Percentiles rank a stretch among this genome's conserved stretches.
Evolutionary conservation across 2,888 invertebrate species (phyloP).

Genomic region (Anticlea derivata): DNA sequence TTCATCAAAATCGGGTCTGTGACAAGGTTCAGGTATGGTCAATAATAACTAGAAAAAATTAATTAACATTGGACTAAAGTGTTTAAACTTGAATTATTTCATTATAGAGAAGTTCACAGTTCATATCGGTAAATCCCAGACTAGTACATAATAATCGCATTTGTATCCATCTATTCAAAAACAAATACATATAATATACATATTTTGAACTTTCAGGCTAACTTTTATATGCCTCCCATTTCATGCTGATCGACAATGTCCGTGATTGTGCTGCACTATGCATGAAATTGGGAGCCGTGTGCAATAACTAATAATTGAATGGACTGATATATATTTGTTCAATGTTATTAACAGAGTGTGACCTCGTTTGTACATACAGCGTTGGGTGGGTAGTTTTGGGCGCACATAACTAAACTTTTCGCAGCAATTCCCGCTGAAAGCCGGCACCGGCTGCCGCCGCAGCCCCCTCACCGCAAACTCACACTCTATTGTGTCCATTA

Average conservation of each 20-base stretch:
- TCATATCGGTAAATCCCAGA: no score
- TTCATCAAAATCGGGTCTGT: no score
- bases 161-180: no score
- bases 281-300: constrained; percentile 19
- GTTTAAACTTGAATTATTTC: no score
- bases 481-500: constrained; percentile 64
- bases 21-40: no score
- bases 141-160: no score
- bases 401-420: constrained; percentile 65
- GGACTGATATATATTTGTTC: constrained; percentile 45
- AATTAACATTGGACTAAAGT: no score
- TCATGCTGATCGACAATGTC: constrained; percentile 16
- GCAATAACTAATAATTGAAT: constrained; percentile 40
- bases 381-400: constrained; percentile 54
- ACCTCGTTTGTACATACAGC: constrained; percentile 51
- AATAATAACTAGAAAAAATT: no score
- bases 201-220: constrained; percentile 6
- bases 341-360: constrained; percentile 49
- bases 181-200: constrained; percentile 3
- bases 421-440: constrained; percentile 60
- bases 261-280: constrained; percentile 19
- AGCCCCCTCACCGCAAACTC: constrained; percentile 60
- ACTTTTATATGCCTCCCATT: constrained; percentile 16
- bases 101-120: no score
- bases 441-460: constrained; percentile 51